These are phyloP conservation scores for Acleris cristana DNA, from an alignment of 2,888 invertebrate genomes.

Conservation along the genomic window DNA sequence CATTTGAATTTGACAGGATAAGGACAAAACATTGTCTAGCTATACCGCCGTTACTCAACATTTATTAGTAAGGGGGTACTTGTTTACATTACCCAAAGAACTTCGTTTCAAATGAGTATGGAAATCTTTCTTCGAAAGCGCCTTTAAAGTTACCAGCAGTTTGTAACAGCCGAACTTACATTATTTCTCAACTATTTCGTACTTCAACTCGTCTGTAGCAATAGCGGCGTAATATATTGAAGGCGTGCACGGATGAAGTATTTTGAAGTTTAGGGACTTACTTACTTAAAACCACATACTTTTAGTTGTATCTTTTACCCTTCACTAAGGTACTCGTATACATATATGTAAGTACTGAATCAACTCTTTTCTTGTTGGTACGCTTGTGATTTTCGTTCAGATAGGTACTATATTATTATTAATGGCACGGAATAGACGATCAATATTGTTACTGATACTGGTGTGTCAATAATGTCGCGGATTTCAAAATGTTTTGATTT, in stretches of 20 bases:
- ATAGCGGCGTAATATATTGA: slow-evolving; percentile 32
- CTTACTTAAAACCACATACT: slow-evolving; percentile 18
- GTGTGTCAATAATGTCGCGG: no score
- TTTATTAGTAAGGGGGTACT: no score
- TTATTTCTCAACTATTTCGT: slow-evolving; percentile 38
- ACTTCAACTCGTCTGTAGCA: slow-evolving; percentile 33
- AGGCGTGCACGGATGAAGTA: slow-evolving; percentile 26
- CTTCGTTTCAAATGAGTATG: no score
- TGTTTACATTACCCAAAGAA: no score
- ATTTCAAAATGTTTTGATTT: no score
- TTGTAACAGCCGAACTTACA: not conserved
- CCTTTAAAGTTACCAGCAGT: not conserved
- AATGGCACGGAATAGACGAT: no score
- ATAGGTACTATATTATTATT: no score
- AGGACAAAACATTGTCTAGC: no score
- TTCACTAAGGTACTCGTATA: not conserved
- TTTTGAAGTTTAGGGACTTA: slow-evolving; percentile 29
- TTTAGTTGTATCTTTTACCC: slow-evolving; percentile 17
- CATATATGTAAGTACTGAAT: not conserved
- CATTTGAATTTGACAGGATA: no score
- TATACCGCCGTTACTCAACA: no score
- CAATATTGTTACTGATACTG: no score
- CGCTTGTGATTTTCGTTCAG: no score
- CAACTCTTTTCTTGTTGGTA: not conserved
- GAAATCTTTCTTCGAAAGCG: not conserved